Evolutionary conservation across 2,888 invertebrate genomes (phyloP).

Genomic region (Scaptomyza reducta): DNA sequence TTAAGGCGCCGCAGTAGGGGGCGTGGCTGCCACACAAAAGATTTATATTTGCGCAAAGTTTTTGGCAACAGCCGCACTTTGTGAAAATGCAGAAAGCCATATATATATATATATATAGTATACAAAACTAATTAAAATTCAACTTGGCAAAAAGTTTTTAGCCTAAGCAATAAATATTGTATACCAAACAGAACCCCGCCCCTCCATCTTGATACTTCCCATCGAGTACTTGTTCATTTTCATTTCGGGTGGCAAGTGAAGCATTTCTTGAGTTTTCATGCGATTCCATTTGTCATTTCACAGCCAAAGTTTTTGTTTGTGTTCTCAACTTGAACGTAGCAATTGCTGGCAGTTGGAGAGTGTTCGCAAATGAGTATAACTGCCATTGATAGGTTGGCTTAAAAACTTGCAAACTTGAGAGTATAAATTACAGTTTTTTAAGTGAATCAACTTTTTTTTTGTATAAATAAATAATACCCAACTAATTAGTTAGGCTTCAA

Average conservation of each 20-base stretch:
- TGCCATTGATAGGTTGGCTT: constrained; percentile 63
- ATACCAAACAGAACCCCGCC: constrained; percentile 30
- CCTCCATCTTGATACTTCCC: constrained; percentile 3
- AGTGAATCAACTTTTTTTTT: constrained; percentile 41
- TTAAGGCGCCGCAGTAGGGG: constrained; percentile 29
- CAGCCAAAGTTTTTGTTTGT: constrained; percentile 73
- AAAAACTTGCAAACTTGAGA: constrained; percentile 38
- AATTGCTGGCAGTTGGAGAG: background rate
- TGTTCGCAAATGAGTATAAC: constrained; percentile 48
- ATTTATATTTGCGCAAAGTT: constrained; percentile 69
- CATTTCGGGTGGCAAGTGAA: constrained; percentile 57
- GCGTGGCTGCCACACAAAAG: constrained; percentile 44
- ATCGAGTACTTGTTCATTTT: constrained; percentile 28
- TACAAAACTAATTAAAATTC: constrained; percentile 79
- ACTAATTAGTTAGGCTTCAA: constrained; percentile 43
- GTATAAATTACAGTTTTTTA: constrained; percentile 34
- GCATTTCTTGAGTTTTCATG: constrained; percentile 64
- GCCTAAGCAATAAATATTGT: constrained; percentile 79
- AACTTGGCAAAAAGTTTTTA: constrained; percentile 75
- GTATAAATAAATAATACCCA: constrained; percentile 18
- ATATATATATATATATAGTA: no score
- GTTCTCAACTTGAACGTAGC: constrained; percentile 36
- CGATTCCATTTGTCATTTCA: constrained; percentile 77
- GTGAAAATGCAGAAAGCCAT: constrained; percentile 49
- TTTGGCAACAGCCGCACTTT: constrained; percentile 16